phyloP scores from a whole-genome alignment of 2,888 invertebrate species.

The Cheilosia vulpina region DNA sequence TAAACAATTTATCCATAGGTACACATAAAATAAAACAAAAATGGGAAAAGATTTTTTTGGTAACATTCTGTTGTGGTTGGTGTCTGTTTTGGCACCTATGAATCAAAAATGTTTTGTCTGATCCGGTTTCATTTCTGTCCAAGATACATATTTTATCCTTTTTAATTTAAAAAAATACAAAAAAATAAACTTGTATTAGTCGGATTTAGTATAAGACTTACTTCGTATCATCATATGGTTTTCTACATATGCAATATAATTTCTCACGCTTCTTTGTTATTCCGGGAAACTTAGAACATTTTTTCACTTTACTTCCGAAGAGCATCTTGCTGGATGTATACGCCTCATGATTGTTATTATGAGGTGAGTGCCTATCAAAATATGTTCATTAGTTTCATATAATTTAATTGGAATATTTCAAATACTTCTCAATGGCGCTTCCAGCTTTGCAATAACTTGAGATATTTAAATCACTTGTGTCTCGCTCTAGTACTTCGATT shows the following conservation, averaged over 20 bases:
- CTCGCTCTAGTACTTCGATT: conserved; percentile 83
- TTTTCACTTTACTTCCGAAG: conserved; percentile 41
- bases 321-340: conserved; percentile 7
- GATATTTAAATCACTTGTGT: conserved; percentile 13
- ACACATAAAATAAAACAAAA: too few species aligned
- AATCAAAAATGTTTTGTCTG: too few species aligned
- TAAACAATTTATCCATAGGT: too few species aligned
- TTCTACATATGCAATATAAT: conserved; percentile 95
- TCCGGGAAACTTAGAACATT: conserved; percentile 62
- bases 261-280: conserved; percentile 88
- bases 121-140: too few species aligned
- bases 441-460: conserved; percentile 26
- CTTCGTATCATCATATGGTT: conserved; percentile 97
- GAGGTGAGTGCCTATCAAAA: conserved; percentile 30
- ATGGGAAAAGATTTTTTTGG: too few species aligned
- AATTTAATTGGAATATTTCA: neutral
- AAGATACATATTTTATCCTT: neutral
- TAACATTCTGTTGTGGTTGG: too few species aligned
- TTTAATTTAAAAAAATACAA: too few species aligned
- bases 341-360: conserved; percentile 30
- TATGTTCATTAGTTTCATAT: neutral
- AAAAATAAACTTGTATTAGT: too few species aligned
- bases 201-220: conserved; percentile 82
- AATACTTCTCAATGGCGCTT: conserved; percentile 47
- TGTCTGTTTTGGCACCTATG: too few species aligned